Percentiles rank a stretch among this genome's conserved stretches.
phyloP scores from a whole-genome alignment of 2,888 invertebrate genomes.

The Zygogramma bicolorata region DNA sequence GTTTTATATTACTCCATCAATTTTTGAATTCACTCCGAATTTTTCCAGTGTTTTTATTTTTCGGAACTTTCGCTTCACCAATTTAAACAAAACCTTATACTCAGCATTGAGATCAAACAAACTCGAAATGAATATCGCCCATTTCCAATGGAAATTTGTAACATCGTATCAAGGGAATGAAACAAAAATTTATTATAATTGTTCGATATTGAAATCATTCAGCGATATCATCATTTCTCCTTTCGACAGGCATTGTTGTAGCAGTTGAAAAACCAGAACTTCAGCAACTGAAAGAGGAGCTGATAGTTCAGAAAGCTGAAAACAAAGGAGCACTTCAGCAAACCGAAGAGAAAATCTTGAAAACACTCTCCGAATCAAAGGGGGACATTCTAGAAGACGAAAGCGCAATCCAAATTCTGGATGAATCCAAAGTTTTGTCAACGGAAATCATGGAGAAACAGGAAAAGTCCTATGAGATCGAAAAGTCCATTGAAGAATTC shows the following conservation, averaged over 20 bases:
- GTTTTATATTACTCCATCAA: too few relatives aligned
- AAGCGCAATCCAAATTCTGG: constrained; percentile 87
- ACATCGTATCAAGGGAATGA: too few relatives aligned
- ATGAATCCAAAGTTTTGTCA: constrained; percentile 86
- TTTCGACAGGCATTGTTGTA: constrained; percentile 78
- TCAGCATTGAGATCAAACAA: too few relatives aligned
- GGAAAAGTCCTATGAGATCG: constrained; percentile 81
- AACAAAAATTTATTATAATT: too few relatives aligned
- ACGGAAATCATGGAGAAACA: constrained; percentile 87
- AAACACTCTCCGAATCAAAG: constrained; percentile 83
- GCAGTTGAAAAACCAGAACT: constrained; percentile 88
- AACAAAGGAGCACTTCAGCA: constrained; percentile 85
- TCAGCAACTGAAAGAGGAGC: constrained; percentile 82
- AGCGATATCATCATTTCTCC: not conserved
- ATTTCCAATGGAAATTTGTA: too few relatives aligned
- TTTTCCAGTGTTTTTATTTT: too few relatives aligned
- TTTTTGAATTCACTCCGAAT: too few relatives aligned
- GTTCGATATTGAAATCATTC: too few relatives aligned
- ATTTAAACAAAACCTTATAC: too few relatives aligned
- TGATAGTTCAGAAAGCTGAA: constrained; percentile 83
- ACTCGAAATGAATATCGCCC: too few relatives aligned
- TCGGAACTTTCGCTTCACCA: too few relatives aligned
- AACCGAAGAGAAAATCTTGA: constrained; percentile 89
- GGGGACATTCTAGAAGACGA: constrained; percentile 94
- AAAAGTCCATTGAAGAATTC: constrained; percentile 81